Evolutionary conservation across 2,888 invertebrate species (phyloP).

Genomic region (Tenthredo livida): DNA sequence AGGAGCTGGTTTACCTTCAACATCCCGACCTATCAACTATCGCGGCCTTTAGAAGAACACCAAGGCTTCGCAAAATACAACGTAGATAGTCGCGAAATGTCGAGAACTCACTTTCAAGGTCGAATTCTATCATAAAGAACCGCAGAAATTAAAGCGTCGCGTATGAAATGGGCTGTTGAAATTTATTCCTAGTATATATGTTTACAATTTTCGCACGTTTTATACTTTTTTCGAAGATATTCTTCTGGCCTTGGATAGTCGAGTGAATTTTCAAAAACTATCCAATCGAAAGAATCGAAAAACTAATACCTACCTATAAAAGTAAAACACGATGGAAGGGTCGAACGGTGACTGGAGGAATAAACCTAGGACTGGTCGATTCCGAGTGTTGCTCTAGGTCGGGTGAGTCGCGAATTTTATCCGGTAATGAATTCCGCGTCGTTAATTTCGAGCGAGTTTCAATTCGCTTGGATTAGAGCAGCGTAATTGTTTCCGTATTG

Average conservation of each 20-base stretch:
- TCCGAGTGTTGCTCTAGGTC: slow-evolving; percentile 41
- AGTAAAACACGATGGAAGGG: background rate
- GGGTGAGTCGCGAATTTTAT: slow-evolving; percentile 40
- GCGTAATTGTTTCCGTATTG: slow-evolving; percentile 46
- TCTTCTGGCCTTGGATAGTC: background rate
- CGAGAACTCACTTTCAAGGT: background rate
- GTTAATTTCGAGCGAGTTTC: slow-evolving; percentile 32
- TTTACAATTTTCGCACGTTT: background rate
- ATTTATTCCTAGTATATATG: too few relatives aligned
- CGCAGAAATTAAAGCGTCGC: background rate
- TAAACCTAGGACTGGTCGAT: slow-evolving; percentile 23
- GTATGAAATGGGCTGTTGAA: background rate
- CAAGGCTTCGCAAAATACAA: slow-evolving; percentile 2
- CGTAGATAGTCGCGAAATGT: background rate
- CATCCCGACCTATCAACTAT: slow-evolving; percentile 26
- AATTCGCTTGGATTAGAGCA: slow-evolving; percentile 39
- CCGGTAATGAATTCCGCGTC: slow-evolving; percentile 46
- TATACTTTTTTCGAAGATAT: background rate
- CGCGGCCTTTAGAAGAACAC: background rate
- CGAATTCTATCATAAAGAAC: background rate
- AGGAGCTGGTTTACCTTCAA: slow-evolving; percentile 22
- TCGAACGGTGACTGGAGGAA: background rate
- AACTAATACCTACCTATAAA: background rate
- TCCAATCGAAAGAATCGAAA: background rate
- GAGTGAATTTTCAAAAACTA: background rate